Conservation (phyloP, 2,888 invertebrate genomes). For the Cheilosia grossa region DNA sequence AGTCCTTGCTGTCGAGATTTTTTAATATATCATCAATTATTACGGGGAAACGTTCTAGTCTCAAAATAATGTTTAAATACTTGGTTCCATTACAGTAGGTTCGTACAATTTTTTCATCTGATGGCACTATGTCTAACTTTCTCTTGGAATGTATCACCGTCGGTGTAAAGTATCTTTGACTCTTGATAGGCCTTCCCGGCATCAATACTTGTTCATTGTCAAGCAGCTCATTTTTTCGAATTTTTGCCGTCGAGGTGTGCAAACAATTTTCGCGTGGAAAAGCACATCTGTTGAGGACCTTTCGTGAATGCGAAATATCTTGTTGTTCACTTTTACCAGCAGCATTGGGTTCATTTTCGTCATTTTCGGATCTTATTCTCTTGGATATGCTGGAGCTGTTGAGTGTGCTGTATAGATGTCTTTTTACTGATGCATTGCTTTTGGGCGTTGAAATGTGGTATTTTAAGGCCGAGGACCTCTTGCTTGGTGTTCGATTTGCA, state of each 20-base stretch:
- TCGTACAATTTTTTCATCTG: background rate
- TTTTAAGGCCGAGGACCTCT: slow-evolving; percentile 21
- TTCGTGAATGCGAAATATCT: slow-evolving; percentile 23
- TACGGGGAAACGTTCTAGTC: slow-evolving; percentile 36
- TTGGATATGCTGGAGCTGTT: slow-evolving; percentile 20
- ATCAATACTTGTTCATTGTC: slow-evolving; percentile 3
- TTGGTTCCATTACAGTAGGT: slow-evolving; percentile 45
- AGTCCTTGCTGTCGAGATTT: slow-evolving; percentile 37
- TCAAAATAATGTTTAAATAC: slow-evolving; percentile 50
- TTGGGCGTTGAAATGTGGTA: slow-evolving; percentile 65
- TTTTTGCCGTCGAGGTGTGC: slow-evolving; percentile 7
- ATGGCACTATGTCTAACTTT: slow-evolving; percentile 54
- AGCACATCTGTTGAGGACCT: slow-evolving; percentile 23
- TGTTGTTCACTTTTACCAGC: slow-evolving; percentile 12
- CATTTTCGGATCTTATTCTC: slow-evolving; percentile 52
- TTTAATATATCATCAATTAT: slow-evolving; percentile 53
- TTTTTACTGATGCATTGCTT: slow-evolving; percentile 40
- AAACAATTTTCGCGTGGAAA: slow-evolving; percentile 12
- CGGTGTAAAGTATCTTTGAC: slow-evolving; percentile 25
- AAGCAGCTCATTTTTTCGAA: slow-evolving; percentile 8
- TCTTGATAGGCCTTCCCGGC: slow-evolving; percentile 54
- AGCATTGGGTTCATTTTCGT: slow-evolving; percentile 54
- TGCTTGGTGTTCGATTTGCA: slow-evolving; percentile 34
- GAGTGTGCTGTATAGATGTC: slow-evolving; percentile 33
- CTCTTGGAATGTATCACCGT: slow-evolving; percentile 42